Base-by-base conservation (phyloP, 2,113 vertebrate species). In the Osmerus mordax region DNA sequence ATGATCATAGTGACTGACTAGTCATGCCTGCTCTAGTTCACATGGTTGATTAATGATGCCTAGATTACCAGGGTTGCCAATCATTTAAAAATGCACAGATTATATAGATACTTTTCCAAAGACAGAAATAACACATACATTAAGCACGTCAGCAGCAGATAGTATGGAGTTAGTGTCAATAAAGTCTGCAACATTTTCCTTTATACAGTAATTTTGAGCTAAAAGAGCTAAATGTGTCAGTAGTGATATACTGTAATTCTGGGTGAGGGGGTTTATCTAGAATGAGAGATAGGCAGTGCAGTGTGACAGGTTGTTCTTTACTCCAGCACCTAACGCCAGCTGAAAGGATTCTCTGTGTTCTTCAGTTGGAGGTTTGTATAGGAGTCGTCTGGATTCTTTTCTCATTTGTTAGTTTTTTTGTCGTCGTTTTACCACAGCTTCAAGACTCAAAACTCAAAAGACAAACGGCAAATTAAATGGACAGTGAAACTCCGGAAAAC, bases 11-110 rank as follows among this genome's bases (percentile, higher is more conserved):
- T 83, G 89, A 88, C 82, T 86, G 85, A 88, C 87, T 87, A 90
- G 87, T 89, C 88, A 92, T 92, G 91, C 90, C 90, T 86, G 86
- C 77, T 91, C 87, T 89, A 88, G 76, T 82, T 87, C 81, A 87
- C 81, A 82, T 81, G 75, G 70, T 83, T 89, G 79, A 85, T 86
- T 89, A 90, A 86, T 87, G 75, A 88, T 87, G 82, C 53, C 88
- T 90, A 91, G 84, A 82, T 82, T 91, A 89, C 78, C 7, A 47
- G 80, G 81, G 85, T 85, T 86, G 19, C 72, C 61, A 76, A 78
- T 74, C 82, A 85, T 86, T 87, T 83, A 78, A 84, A 88, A 87
- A 79, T 79, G 61, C 84, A 91, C 81, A 89, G 82, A 87, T 88
- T 84, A 83, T 88, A 90, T 88, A 91, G 73, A 77, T 81, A 85